These are phyloP conservation scores for Drosophila prolongata DNA, from an alignment of 2,888 invertebrate species.

Conservation along the genomic window DNA sequence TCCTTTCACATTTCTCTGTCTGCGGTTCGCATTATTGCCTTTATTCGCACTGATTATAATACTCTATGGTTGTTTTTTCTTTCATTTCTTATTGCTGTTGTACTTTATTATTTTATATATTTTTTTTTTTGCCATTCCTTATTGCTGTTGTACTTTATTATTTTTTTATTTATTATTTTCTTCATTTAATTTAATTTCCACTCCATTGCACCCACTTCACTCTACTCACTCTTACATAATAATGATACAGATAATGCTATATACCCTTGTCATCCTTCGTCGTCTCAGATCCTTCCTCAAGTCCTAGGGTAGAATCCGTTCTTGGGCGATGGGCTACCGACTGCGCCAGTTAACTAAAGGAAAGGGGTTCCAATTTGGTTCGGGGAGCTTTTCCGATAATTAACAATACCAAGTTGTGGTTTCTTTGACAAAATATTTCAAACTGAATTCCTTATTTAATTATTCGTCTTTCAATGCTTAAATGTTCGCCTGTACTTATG, in stretches of 20 bases:
- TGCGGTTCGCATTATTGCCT: too few species aligned
- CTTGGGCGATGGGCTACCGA: neutral
- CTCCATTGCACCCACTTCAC: slow-evolving; percentile 6
- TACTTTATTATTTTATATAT: too few species aligned
- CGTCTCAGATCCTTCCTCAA: slow-evolving; percentile 6
- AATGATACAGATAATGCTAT: neutral
- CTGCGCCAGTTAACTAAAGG: slow-evolving; percentile 1
- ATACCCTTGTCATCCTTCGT: slow-evolving; percentile 1
- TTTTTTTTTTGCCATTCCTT: too few species aligned
- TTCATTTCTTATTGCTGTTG: too few species aligned
- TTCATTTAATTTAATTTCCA: neutral
- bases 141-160: too few species aligned
- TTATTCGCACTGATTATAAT: too few species aligned
- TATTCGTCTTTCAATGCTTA: neutral
- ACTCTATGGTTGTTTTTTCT: too few species aligned
- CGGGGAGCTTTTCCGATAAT: too few species aligned
- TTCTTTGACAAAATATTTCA: too few species aligned
- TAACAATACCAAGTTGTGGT: too few species aligned
- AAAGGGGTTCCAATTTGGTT: too few species aligned
- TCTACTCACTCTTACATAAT: slow-evolving; percentile 5
- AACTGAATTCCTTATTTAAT: neutral
- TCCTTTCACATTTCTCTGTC: too few species aligned
- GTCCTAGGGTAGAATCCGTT: neutral
- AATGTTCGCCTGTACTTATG: neutral
- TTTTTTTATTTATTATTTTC: neutral